Evolutionary conservation across 2,888 invertebrate species (phyloP).

Genomic region (Marronus borbonicus): DNA sequence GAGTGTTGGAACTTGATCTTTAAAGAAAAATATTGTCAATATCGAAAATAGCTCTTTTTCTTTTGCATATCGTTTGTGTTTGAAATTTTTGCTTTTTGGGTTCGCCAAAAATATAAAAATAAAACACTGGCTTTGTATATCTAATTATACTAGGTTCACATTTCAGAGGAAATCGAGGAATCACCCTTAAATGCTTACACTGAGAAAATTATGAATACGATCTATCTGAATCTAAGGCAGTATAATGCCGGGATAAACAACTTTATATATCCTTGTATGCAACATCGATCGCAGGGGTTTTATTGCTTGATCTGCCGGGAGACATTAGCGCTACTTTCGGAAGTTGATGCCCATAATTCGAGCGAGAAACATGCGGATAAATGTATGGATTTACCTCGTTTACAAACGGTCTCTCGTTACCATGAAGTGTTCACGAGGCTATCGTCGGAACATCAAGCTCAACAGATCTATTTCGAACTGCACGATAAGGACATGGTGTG

Average conservation of each 20-base stretch:
- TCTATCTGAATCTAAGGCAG: conserved; percentile 12
- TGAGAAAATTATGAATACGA: neutral
- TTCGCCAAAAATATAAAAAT: too few relatives aligned
- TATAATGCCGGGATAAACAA: neutral
- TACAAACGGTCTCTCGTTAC: neutral
- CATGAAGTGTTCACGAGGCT: neutral
- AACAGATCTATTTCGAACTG: neutral
- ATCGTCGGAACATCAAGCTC: neutral
- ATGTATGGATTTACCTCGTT: neutral
- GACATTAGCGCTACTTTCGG: neutral
- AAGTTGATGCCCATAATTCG: neutral
- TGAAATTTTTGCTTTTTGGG: too few relatives aligned
- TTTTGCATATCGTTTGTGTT: too few relatives aligned
- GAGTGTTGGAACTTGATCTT: too few relatives aligned
- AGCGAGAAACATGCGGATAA: neutral
- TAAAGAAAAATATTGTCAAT: too few relatives aligned
- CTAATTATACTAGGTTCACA: neutral
- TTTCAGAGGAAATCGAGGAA: conserved; percentile 1
- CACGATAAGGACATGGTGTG: neutral
- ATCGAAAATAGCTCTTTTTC: too few relatives aligned
- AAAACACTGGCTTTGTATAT: neutral
- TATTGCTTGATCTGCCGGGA: conserved; percentile 15
- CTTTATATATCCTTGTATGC: neutral
- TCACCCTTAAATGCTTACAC: neutral
- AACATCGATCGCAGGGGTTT: neutral